Conservation (phyloP, 1,140 invertebrate species). For the Stratiolaelaps scimitus region DNA sequence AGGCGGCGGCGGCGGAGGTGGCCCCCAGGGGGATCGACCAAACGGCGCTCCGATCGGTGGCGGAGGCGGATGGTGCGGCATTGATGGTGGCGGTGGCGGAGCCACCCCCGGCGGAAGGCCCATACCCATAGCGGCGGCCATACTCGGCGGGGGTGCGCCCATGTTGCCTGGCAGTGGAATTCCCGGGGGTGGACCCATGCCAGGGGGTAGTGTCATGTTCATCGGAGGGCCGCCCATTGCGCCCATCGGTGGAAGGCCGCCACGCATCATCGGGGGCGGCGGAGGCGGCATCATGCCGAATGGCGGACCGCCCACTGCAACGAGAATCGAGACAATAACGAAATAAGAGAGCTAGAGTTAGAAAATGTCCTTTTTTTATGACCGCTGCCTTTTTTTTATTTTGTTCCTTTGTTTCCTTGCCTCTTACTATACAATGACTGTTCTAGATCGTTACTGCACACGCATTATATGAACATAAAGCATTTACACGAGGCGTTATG, state of each 20-base stretch:
- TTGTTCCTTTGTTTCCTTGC: too few species aligned
- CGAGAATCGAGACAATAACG: not conserved
- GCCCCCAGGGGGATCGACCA: constrained; percentile 42
- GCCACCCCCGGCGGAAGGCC: constrained; percentile 35
- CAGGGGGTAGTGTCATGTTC: constrained; percentile 46
- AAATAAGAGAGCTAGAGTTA: not conserved
- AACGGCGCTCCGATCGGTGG: constrained; percentile 40
- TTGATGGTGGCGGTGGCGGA: constrained; percentile 35
- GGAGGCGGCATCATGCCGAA: constrained; percentile 20
- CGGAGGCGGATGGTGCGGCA: constrained; percentile 48
- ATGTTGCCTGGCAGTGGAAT: constrained; percentile 39
- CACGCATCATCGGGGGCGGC: constrained; percentile 27
- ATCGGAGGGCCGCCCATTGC: not conserved
- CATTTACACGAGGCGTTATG: too few species aligned
- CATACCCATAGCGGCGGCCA: not conserved
- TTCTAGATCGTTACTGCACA: too few species aligned
- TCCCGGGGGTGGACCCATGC: constrained; percentile 38
- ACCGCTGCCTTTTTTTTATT: too few species aligned
- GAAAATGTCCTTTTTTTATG: too few species aligned
- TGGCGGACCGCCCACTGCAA: constrained; percentile 21
- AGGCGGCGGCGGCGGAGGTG: constrained; percentile 42
- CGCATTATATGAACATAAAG: too few species aligned
- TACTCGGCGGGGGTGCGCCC: constrained; percentile 38
- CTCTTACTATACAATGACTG: too few species aligned
- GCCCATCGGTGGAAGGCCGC: constrained; percentile 43